phyloP scores from a whole-genome alignment of 2,113 vertebrate genomes.

The Protomyctophum bolini region DNA sequence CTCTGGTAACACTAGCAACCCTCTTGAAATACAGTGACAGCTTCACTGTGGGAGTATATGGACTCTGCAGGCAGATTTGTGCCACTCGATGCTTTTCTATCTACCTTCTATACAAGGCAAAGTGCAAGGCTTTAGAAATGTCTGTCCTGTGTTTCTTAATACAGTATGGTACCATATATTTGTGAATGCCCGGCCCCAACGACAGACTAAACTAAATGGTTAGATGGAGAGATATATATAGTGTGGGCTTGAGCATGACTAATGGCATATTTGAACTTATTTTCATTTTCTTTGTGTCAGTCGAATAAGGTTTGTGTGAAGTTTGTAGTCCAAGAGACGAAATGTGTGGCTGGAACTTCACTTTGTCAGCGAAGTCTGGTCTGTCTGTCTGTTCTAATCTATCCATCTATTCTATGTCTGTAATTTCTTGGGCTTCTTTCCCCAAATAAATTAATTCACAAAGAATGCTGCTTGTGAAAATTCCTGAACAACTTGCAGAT shows the following conservation, averaged over 20 bases:
- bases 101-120: slow-evolving; percentile 20
- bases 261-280: not conserved
- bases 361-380: slow-evolving; percentile 36
- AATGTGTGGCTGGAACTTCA: slow-evolving; percentile 34
- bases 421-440: slow-evolving; percentile 18
- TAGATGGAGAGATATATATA: not conserved
- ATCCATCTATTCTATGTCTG: slow-evolving; percentile 1
- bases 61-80: slow-evolving; percentile 60
- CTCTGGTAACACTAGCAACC: slow-evolving; percentile 53
- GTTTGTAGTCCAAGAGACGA: not conserved
- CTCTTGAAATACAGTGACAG: slow-evolving; percentile 55
- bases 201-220: no score
- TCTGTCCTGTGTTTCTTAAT: no score
- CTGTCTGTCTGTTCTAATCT: not conserved
- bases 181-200: no score
- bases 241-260: slow-evolving; percentile 17
- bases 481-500: not conserved
- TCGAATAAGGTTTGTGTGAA: slow-evolving; percentile 5
- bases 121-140: slow-evolving; percentile 5
- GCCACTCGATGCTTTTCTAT: slow-evolving; percentile 22
- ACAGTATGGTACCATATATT: no score
- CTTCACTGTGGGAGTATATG: slow-evolving; percentile 40
- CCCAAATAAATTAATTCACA: slow-evolving; percentile 14
- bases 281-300: no score
- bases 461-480: not conserved